phyloP scores from a whole-genome alignment of 1,140 invertebrate species.

The Drosophila erecta region DNA sequence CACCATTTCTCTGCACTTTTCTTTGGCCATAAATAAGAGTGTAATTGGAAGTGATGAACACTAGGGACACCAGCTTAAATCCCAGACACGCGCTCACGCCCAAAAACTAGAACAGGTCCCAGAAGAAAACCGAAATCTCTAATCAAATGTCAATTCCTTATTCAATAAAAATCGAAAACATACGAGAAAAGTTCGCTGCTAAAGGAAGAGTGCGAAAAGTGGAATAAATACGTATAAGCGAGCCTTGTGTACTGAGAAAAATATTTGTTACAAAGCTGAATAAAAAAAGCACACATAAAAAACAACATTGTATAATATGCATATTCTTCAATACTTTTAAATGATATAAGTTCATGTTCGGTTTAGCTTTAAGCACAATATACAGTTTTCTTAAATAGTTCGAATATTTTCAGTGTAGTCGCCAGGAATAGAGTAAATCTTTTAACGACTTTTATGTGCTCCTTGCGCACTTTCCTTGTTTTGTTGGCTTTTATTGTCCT shows the following conservation, averaged over 20 bases:
- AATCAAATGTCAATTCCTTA: slow-evolving; percentile 82
- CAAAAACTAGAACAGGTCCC: slow-evolving; percentile 33
- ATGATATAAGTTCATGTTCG: no score
- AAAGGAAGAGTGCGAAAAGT: slow-evolving; percentile 14
- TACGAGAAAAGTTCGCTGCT: slow-evolving; percentile 32
- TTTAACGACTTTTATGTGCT: slow-evolving; percentile 68
- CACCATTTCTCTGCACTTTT: slow-evolving; percentile 42
- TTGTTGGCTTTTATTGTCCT: slow-evolving; percentile 40
- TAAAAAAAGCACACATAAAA: neutral
- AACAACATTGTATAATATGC: no score
- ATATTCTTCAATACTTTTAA: neutral
- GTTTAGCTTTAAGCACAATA: no score
- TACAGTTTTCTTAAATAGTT: no score
- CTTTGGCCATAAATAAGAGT: slow-evolving; percentile 71
- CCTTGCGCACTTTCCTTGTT: slow-evolving; percentile 25
- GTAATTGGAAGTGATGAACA: slow-evolving; percentile 80
- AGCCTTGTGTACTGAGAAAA: neutral
- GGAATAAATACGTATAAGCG: slow-evolving; percentile 25
- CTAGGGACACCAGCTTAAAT: slow-evolving; percentile 36
- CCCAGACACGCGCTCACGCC: slow-evolving; percentile 40
- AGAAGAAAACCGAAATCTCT: slow-evolving; percentile 58
- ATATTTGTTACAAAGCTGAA: neutral
- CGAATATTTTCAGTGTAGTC: neutral
- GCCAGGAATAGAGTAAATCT: slow-evolving; percentile 65
- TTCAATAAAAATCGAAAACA: slow-evolving; percentile 71